Conservation (phyloP, 1,140 invertebrate species). For the Augochlora pura region DNA sequence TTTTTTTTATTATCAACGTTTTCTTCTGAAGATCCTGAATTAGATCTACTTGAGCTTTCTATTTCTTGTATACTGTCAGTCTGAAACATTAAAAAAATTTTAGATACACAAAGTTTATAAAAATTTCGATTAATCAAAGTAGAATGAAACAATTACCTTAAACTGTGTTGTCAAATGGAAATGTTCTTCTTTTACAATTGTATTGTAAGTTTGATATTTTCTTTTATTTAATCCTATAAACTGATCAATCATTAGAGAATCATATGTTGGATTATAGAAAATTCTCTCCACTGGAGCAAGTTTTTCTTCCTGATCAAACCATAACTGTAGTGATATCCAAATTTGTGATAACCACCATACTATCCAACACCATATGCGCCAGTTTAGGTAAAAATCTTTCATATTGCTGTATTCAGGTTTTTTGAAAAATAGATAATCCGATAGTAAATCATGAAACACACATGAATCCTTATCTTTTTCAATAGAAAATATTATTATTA, state of each 20-base stretch:
- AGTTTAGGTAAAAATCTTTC: conserved; percentile 80
- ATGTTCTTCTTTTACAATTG: conserved; percentile 72
- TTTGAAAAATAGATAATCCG: conserved; percentile 86
- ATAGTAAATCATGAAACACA: conserved; percentile 82
- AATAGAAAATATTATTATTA: conserved; percentile 83
- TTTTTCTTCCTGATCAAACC: conserved; percentile 89
- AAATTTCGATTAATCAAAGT: background rate
- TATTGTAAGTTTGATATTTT: conserved; percentile 84
- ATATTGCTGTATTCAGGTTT: conserved; percentile 81
- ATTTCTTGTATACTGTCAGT: conserved; percentile 1
- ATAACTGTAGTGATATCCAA: conserved; percentile 92
- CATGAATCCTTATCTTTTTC: conserved; percentile 83
- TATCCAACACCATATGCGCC: conserved; percentile 87
- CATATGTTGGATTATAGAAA: conserved; percentile 92
- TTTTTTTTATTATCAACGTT: conserved; percentile 79
- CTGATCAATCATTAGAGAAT: conserved; percentile 91
- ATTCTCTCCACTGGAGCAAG: conserved; percentile 90
- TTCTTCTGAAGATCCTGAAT: conserved; percentile 5
- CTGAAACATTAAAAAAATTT: conserved; percentile 10
- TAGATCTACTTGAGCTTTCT: background rate
- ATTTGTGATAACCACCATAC: conserved; percentile 88
- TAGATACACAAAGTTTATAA: conserved; percentile 2
- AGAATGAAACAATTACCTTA: conserved; percentile 14
- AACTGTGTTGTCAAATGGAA: background rate
- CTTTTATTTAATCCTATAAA: conserved; percentile 91